A percentile compares a stretch with the other conserved stretches of the same genome.
Evolutionary conservation across 2,888 invertebrate species (phyloP).

Genomic region (Alviniconcha strummeri): DNA sequence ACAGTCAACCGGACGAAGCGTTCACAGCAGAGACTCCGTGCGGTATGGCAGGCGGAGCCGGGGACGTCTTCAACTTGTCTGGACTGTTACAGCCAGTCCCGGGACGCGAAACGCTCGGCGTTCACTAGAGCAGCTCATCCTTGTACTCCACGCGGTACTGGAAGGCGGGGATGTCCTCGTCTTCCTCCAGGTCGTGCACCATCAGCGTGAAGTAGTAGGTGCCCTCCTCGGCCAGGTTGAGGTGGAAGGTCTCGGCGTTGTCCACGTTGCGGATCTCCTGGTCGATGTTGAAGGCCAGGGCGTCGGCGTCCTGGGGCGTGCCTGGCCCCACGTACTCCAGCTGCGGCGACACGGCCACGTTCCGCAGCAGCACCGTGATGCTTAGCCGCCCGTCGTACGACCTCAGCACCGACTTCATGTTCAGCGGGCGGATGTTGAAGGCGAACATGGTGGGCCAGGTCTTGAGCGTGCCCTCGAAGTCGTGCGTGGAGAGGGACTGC

Average conservation of each 20-base stretch:
- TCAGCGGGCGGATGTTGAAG: constrained; percentile 62
- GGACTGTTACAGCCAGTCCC: not conserved
- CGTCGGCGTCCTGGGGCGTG: constrained; percentile 52
- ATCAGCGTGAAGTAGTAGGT: constrained; percentile 61
- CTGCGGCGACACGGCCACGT: constrained; percentile 62
- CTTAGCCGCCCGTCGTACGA: constrained; percentile 63
- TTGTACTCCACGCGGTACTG: constrained; percentile 60
- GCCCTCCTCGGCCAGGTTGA: constrained; percentile 62
- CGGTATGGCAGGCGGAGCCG: not conserved
- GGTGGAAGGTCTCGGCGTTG: constrained; percentile 63
- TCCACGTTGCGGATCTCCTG: constrained; percentile 61
- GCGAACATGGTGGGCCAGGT: constrained; percentile 66
- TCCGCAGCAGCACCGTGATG: constrained; percentile 59
- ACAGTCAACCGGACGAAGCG: not conserved
- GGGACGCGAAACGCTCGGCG: not conserved
- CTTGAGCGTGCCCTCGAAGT: constrained; percentile 57
- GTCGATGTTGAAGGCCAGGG: constrained; percentile 58
- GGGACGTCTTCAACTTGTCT: not conserved
- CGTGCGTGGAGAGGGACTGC: constrained; percentile 47
- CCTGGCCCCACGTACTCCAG: constrained; percentile 62
- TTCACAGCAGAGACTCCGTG: not conserved
- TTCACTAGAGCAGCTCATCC: constrained; percentile 52
- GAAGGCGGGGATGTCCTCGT: constrained; percentile 60
- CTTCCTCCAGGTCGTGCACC: constrained; percentile 61
- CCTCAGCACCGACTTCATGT: constrained; percentile 59